These are phyloP conservation scores for Amorpha juglandis DNA, from an alignment of 2,888 invertebrate species.

Conservation along the genomic window DNA sequence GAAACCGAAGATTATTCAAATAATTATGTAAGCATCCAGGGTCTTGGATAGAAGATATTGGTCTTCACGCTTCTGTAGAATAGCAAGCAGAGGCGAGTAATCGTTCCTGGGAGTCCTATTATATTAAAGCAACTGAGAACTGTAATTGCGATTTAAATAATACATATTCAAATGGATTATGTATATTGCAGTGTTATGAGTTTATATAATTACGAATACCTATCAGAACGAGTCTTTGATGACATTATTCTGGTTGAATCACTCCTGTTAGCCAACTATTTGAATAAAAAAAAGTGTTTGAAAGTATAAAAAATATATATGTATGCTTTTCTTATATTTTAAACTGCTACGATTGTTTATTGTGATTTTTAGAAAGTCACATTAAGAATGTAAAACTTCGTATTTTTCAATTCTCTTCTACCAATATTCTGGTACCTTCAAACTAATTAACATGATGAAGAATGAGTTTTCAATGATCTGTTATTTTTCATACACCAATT, in stretches of 20 bases:
- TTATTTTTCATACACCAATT: background rate
- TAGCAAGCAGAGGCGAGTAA: constrained; percentile 27
- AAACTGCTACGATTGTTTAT: background rate
- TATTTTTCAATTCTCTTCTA: background rate
- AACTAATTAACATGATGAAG: background rate
- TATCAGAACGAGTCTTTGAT: background rate
- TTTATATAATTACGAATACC: too few species aligned
- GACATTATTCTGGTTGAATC: background rate
- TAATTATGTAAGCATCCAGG: constrained; percentile 30
- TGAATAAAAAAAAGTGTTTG: too few species aligned
- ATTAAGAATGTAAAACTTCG: background rate
- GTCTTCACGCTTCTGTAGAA: constrained; percentile 36
- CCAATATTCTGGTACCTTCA: background rate
- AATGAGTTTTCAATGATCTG: background rate
- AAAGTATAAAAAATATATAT: too few species aligned
- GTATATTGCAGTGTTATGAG: constrained; percentile 3
- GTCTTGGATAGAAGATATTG: constrained; percentile 38
- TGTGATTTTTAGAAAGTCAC: background rate
- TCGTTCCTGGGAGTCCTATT: constrained; percentile 39
- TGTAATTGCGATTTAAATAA: constrained; percentile 1
- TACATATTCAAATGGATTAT: background rate
- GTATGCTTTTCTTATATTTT: too few species aligned
- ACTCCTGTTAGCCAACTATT: background rate
- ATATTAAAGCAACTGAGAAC: constrained; percentile 26
- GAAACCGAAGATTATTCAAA: constrained; percentile 21